Percentiles rank a stretch among this genome's conserved stretches.
Conservation (phyloP, 2,888 invertebrate species). For the Adelognathus sp. region DNA sequence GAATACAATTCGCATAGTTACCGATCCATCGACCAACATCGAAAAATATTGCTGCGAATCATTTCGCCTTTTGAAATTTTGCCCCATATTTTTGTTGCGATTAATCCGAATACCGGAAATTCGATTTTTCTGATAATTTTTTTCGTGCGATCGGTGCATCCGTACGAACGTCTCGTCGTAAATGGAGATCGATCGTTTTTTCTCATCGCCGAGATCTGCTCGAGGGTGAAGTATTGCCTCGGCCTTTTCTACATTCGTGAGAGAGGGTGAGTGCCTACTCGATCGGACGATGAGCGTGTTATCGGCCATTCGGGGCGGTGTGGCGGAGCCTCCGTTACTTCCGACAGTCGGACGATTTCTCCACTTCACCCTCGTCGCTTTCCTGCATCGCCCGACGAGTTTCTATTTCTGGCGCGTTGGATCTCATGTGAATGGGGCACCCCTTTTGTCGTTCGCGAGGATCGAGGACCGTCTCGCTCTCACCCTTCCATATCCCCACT, state of each 20-base stretch:
- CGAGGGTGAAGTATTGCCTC: neutral
- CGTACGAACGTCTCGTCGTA: neutral
- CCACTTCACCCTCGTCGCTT: neutral
- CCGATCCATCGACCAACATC: neutral
- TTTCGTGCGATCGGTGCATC: neutral
- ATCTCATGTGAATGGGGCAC: conserved; percentile 45
- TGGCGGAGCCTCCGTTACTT: conserved; percentile 8
- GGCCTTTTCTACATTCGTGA: neutral
- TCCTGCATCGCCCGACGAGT: conserved; percentile 17
- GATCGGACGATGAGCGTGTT: conserved; percentile 8
- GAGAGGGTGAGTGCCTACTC: neutral
- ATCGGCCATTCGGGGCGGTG: conserved; percentile 18
- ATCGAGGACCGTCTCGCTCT: conserved; percentile 31
- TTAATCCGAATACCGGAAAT: neutral
- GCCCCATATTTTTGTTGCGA: neutral
- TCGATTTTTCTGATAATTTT: neutral
- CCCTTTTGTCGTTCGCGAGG: conserved; percentile 35
- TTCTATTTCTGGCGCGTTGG: conserved; percentile 46
- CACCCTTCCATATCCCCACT: conserved; percentile 12
- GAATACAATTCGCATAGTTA: no score
- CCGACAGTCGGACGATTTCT: conserved; percentile 27
- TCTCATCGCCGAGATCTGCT: neutral
- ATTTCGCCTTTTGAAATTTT: neutral
- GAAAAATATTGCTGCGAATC: neutral
- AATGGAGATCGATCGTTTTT: neutral